Evolutionary conservation across 2,888 invertebrate species (phyloP), one percentile per base, ranked within the genome.

Genomic region (Drosophila acutilabella): DNA sequence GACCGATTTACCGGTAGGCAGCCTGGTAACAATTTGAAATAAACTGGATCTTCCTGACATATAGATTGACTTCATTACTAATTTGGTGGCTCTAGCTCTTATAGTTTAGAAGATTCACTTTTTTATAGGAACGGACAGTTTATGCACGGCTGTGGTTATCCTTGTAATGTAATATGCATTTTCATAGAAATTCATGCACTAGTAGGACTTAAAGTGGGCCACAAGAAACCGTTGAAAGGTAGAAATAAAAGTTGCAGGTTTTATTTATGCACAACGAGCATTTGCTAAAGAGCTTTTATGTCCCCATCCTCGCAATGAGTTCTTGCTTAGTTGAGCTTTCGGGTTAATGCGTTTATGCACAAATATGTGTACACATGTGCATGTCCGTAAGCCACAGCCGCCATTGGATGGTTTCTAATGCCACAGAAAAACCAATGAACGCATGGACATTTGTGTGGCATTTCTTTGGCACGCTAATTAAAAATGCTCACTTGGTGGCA

Each of bases 301-400:
- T 52, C 13, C 33, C 14, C 30, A 8, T 51, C 36, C 38, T 71
- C n/a, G 20, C 14, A 47, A 65, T 64, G 61, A 53, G 58, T 72
- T 81, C 78, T 70, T 67, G 80, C 72, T 48, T 64, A 69, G 66
- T 40, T 81, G 71, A 64, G 51, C 72, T 78, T 84, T 81, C 56
- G 36, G 88, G 69, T 73, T 84, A 87, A 87, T 81, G 72, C 88
- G 82, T 64, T 76, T 73, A 80, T 78, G 71, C 54, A 44, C 33
- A 67, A 77, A 61, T 42, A 47, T 36, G 52, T 53, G 48, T 30
- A 4, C 5, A 23, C 10, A 36, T 42, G 11, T 42, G 36, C 14
- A 38, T n/a, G 48, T 13, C 38, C 57, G 30, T 13, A 47, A 47
- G 45, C 54, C 58, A 62, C 20, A 54, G 52, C 53, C 67, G 13